Evolutionary conservation across 64 coral and sea anemone species (phyloP).

Genomic region (Actinia tenebrosa): DNA sequence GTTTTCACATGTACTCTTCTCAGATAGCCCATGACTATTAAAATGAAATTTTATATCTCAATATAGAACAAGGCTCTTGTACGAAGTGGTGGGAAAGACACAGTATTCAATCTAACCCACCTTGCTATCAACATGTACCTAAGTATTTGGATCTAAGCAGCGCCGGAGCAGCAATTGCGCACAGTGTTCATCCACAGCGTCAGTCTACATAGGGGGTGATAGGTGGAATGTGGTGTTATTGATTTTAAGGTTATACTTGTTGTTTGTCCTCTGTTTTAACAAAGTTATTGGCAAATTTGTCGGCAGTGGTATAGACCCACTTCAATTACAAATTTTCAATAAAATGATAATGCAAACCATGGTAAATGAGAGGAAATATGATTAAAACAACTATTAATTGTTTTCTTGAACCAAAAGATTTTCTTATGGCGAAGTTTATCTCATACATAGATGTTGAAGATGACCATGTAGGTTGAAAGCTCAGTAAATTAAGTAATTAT

Average conservation of each 20-base stretch:
- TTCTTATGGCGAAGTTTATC: no score
- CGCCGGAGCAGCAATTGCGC: background rate
- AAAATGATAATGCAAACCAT: no score
- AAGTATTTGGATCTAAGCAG: conserved; percentile 9
- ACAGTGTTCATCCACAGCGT: background rate
- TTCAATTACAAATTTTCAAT: no score
- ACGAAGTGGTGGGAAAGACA: background rate
- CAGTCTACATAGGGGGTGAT: background rate
- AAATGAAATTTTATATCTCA: background rate
- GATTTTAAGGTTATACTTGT: background rate
- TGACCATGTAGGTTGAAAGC: no score
- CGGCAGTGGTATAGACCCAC: no score
- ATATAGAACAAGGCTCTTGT: background rate
- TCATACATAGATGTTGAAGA: no score
- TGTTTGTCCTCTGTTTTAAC: background rate
- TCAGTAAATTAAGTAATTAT: no score
- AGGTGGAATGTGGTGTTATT: conserved; percentile 1
- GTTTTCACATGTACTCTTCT: background rate
- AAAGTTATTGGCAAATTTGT: no score
- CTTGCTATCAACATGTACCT: background rate
- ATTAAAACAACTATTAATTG: no score
- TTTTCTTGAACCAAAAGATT: no score
- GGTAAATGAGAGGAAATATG: no score
- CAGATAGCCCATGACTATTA: background rate
- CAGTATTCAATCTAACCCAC: background rate